Evolutionary conservation across 2,888 invertebrate species (phyloP), one percentile per base, ranked within the genome.

Genomic region (Brachynemurus nebulosus): DNA sequence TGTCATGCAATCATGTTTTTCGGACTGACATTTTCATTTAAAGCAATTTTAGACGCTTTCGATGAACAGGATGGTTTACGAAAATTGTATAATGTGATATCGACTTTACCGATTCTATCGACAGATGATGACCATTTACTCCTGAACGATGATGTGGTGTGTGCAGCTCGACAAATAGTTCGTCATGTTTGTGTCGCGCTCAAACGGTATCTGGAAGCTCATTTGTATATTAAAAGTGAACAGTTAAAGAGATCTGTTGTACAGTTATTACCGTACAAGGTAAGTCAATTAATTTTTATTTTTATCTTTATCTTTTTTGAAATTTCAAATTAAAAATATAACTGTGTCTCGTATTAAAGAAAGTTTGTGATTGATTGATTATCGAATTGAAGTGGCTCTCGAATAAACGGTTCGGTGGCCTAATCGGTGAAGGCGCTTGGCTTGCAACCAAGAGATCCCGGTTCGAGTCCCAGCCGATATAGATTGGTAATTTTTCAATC

Each of bases 1-100:
- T 93, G 95, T 58, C 93, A 97, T 65, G 93, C 95, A 2, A 90
- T 93, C 19, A 93, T 96, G 92, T 98, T 98, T 68, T 95, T 98
- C 62, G 88, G 91, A 0, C 76, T 93, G 40, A 86, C 90, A 6
- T 95, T 96, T 64, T 86, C 90, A 53, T 97, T 95, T 64, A 76
- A 86, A 54, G 79, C 90, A 1, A 91, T 98, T 56, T 68, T 97
- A 7, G 91, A 93, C 54, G 83, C 93, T 61, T 98, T 98, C 59
- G 97, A 98, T 64, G 73, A 74, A 27, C 78, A 88, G 66, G 96
- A 97, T 64, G 97, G 97, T 0, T 70, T 97, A 4, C 69, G 97
- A 11, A 89, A 90, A 60, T 69, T 98, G 2, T 88, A 90, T 65
- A 98, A 98, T 71, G 89, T 95, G 57, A 79, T 89, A 56, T 80